Evolutionary conservation across 1,140 invertebrate genomes (phyloP), one percentile per base, ranked within the genome.

Genomic region (Thaumatotibia leucotreta): DNA sequence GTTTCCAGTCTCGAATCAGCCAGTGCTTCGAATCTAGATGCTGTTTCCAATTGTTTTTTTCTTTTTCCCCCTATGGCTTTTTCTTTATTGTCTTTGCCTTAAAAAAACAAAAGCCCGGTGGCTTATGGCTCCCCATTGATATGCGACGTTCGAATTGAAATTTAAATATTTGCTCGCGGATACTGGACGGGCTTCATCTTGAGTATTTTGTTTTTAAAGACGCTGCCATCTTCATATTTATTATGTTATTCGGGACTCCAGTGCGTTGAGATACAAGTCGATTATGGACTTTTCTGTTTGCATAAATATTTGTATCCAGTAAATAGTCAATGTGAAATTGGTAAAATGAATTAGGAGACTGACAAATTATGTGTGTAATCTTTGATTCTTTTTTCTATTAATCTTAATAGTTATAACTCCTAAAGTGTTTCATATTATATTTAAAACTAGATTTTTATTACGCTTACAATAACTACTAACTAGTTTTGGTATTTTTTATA

Each of bases 91-190:
- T 88, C 87, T 84, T 84, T 82, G 84, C 83, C 78, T 84, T 77
- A 80, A 83, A 87, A 84, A 76, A 86, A 79, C 68, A 76, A 83
- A 80, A 76, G 70, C 73, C 79, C 82, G 86, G 85, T 88, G 87
- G 85, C 87, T 89, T 89, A 89, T 89, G 87, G 87, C 84, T 87
- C 86, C 83, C 84, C 87, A 90, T 90, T 90, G 87, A 90, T 90
- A 90, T 90, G 85, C 86, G 84, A 85, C 80, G 79, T 87, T 89
- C 83, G 84, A 85, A 88, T 88, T 89, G 85, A 89, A 89, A 89
- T 90, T 90, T 88, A 90, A 89, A 90, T 89, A 89, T 89, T 88
- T 89, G 84, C 87, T 81, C 79, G 77, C 45, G 62, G 75, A 80
- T 81, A 76, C 83, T 76, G 80, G 79, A 82, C 73, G 78, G 76